phyloP scores from a whole-genome alignment of 2,113 vertebrate genomes.

The Collichthys lucidus region DNA sequence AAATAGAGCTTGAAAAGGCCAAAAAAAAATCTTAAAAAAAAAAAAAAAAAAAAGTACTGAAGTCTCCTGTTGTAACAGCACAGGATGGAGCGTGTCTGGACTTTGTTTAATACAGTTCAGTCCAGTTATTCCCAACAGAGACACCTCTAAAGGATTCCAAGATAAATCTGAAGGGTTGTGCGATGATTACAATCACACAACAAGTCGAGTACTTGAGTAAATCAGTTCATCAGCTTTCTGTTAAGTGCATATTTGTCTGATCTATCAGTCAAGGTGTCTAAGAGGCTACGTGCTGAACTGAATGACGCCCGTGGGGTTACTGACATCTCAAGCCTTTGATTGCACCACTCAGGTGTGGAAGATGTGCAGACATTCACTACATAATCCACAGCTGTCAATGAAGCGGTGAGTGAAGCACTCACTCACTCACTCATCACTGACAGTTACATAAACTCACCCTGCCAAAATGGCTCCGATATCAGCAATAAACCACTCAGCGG shows the following conservation, averaged over 20 bases:
- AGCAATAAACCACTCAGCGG: constrained; percentile 90
- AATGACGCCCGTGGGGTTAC: neutral
- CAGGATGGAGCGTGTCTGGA: too few species aligned
- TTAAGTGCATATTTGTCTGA: neutral
- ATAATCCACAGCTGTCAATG: neutral
- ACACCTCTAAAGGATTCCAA: too few species aligned
- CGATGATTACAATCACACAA: too few species aligned
- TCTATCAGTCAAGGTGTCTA: neutral
- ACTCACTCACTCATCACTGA: neutral
- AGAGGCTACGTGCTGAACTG: constrained; percentile 13
- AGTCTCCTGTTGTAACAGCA: too few species aligned
- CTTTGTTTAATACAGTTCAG: too few species aligned
- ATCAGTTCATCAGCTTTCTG: neutral
- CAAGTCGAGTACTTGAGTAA: too few species aligned
- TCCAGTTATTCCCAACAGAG: too few species aligned
- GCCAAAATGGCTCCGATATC: constrained; percentile 91
- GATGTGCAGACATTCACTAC: neutral
- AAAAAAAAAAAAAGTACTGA: too few species aligned
- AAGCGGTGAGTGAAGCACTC: neutral
- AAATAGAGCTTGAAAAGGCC: too few species aligned
- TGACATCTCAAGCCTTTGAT: neutral
- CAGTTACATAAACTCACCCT: constrained; percentile 84
- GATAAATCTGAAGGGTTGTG: too few species aligned
- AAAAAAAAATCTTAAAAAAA: too few species aligned
- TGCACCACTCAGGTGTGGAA: neutral